phyloP scores from a whole-genome alignment of 2,888 invertebrate genomes.

The Sphecodes monilicornis region DNA sequence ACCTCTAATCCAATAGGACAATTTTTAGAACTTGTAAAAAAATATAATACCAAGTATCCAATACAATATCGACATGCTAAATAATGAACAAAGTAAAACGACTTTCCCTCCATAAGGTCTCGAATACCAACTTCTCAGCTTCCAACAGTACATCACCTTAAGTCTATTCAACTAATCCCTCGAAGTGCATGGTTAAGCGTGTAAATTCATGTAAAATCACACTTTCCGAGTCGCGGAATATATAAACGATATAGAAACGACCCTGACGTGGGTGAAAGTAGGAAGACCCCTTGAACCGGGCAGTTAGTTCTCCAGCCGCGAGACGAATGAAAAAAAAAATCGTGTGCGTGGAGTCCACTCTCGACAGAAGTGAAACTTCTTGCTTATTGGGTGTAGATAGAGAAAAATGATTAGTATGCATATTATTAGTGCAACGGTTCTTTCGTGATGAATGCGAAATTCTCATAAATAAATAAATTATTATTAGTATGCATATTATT shows the following conservation, averaged over 20 bases:
- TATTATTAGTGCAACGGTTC: too few species aligned
- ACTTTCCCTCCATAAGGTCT: not conserved
- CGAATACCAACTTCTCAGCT: not conserved
- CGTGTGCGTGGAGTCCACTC: too few species aligned
- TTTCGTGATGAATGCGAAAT: too few species aligned
- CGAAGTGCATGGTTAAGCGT: not conserved
- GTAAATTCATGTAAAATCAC: not conserved
- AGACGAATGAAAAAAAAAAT: not conserved
- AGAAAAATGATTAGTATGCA: too few species aligned
- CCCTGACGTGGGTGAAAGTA: not conserved
- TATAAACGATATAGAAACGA: not conserved
- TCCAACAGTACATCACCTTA: not conserved
- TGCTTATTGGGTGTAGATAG: too few species aligned
- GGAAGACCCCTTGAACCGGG: constrained; percentile 3
- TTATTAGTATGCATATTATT: too few species aligned
- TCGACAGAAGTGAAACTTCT: too few species aligned
- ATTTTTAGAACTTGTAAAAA: not conserved
- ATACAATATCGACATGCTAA: too few species aligned
- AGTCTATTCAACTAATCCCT: not conserved
- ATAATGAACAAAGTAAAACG: too few species aligned
- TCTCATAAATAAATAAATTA: too few species aligned
- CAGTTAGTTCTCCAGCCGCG: not conserved
- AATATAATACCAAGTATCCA: too few species aligned
- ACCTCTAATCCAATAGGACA: not conserved
- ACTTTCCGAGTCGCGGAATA: not conserved